Percentiles rank a stretch among this genome's conserved stretches.
Evolutionary conservation across 2,888 invertebrate species (phyloP).

Genomic region (Drosophila nigritarsus): DNA sequence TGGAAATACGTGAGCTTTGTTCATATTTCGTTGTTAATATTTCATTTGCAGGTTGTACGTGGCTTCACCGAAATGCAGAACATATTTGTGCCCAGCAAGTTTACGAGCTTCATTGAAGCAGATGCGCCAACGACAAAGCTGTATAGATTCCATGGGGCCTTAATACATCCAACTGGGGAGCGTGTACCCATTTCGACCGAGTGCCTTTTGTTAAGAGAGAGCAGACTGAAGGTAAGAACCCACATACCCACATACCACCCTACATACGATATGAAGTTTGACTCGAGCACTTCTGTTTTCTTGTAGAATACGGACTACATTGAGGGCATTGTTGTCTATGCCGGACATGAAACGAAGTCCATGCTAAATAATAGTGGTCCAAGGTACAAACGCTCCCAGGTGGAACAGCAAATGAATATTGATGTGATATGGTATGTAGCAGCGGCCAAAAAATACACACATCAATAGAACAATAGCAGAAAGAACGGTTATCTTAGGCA

Average conservation of each 20-base stretch:
- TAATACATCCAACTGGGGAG: slow-evolving; percentile 92
- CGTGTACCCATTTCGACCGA: slow-evolving; percentile 94
- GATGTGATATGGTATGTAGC: slow-evolving; percentile 94
- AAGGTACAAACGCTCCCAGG: slow-evolving; percentile 94
- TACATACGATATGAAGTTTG: neutral
- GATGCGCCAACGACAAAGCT: slow-evolving; percentile 98
- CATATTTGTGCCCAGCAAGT: slow-evolving; percentile 92
- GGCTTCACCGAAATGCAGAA: slow-evolving; percentile 87
- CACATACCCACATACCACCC: neutral
- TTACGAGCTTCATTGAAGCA: slow-evolving; percentile 94
- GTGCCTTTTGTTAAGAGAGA: slow-evolving; percentile 96
- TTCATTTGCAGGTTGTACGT: slow-evolving; percentile 82
- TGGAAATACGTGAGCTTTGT: slow-evolving; percentile 38
- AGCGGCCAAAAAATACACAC: neutral
- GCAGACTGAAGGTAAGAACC: slow-evolving; percentile 88
- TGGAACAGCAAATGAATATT: slow-evolving; percentile 97
- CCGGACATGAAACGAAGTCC: slow-evolving; percentile 98
- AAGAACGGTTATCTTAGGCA: neutral
- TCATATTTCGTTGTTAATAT: slow-evolving; percentile 13
- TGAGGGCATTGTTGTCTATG: slow-evolving; percentile 98
- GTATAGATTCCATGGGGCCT: slow-evolving; percentile 96
- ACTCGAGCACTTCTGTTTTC: slow-evolving; percentile 3
- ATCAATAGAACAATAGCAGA: neutral
- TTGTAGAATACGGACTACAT: slow-evolving; percentile 94
- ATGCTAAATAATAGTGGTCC: slow-evolving; percentile 99